These are phyloP conservation scores for Galeopsomyia nigrocyanea DNA, from an alignment of 2,888 invertebrate genomes.

Conservation along the genomic window DNA sequence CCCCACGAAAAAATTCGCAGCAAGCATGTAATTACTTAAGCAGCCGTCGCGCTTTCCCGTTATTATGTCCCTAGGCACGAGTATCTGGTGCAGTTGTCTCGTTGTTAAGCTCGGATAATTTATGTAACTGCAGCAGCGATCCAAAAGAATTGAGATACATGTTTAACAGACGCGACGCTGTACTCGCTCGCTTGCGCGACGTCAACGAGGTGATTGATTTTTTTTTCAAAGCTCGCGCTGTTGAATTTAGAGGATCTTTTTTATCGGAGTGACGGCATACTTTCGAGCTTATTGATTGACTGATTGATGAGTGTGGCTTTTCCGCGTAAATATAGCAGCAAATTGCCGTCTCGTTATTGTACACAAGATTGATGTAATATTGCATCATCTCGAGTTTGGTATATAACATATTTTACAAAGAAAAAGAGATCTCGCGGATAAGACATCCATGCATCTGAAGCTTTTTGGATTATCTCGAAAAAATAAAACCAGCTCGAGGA, in stretches of 20 bases:
- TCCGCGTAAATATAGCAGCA: too few relatives aligned
- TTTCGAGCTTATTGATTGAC: not conserved
- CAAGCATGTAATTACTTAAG: too few relatives aligned
- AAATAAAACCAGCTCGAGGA: slow-evolving; percentile 4
- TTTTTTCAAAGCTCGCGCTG: not conserved
- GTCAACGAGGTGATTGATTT: slow-evolving; percentile 5
- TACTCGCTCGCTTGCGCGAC: not conserved
- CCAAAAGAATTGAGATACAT: slow-evolving; percentile 14
- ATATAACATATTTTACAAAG: not conserved
- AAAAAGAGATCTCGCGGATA: not conserved
- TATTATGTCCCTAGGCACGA: too few relatives aligned
- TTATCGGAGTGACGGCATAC: not conserved
- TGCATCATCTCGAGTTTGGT: too few relatives aligned
- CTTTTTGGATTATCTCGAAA: not conserved
- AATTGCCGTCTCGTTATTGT: too few relatives aligned
- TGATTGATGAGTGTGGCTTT: not conserved
- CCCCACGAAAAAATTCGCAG: too few relatives aligned
- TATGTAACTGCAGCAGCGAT: slow-evolving; percentile 12
- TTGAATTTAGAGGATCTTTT: not conserved
- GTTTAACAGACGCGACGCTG: not conserved
- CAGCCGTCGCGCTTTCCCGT: too few relatives aligned
- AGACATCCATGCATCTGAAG: too few relatives aligned
- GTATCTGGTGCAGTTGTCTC: not conserved
- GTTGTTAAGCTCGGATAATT: slow-evolving; percentile 12
- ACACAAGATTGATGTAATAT: too few relatives aligned